A percentile compares a stretch with the other conserved stretches of the same genome.
Evolutionary conservation across 2,113 vertebrate genomes (phyloP).

Genomic region (Mus pahari): DNA sequence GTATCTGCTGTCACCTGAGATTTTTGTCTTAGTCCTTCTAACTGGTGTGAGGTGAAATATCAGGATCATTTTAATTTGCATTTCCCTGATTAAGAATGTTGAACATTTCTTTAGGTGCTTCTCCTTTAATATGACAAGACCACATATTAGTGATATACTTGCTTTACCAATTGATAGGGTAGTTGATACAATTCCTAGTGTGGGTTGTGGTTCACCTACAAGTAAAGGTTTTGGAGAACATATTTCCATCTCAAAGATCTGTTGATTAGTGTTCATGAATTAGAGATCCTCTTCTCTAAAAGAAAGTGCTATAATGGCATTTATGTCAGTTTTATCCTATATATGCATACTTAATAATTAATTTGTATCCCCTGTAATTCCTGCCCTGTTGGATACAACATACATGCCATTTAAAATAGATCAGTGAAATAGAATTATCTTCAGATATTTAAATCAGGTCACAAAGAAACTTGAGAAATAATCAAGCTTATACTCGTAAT

Average conservation of each 20-base stretch:
- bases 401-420: neutral
- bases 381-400: neutral
- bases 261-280: neutral
- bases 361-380: neutral
- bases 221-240: neutral
- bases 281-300: neutral
- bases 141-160: neutral
- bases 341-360: neutral
- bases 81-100: too few species aligned
- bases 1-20: too few species aligned
- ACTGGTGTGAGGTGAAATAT: too few species aligned
- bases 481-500: neutral
- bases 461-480: neutral
- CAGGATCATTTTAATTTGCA: too few species aligned
- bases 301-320: too few species aligned
- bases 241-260: neutral
- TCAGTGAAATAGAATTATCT: neutral
- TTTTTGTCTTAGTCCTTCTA: too few species aligned
- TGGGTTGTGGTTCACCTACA: neutral
- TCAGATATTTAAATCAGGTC: neutral
- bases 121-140: neutral
- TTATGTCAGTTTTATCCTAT: neutral
- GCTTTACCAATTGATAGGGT: neutral
- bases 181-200: neutral
- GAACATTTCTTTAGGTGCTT: too few species aligned